Base-by-base conservation (phyloP, 2,797 vertebrate genomes). In the Distichodus sexfasciatus region DNA sequence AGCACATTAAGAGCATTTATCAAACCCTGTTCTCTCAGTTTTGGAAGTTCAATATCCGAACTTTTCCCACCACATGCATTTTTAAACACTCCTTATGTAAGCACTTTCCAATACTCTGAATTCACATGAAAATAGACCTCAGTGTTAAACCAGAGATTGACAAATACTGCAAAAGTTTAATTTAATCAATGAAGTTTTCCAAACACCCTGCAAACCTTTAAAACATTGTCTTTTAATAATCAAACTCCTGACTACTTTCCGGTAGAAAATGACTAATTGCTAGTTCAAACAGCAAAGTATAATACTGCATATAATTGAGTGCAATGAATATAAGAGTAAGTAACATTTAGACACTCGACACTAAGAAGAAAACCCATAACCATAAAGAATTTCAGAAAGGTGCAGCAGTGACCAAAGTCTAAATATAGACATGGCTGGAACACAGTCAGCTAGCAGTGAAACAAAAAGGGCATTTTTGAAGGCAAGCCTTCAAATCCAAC, bases 51-150 rank as follows among this genome's bases (percentile, higher is more conserved):
- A 60, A 40, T 60, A 47, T 47, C 10, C 55, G 21, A 44, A 60
- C 6, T 21, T 40, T 19, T 66, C 66, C n/a, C 54, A 19, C 21
- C 14, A 8, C 72, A 68, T 68, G 17, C 57, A 74, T 74, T 74
- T 74, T 74, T 43, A 63, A 64, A 41, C 35, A 33, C 3, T 9
- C 21, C 17, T 31, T 69, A 51, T 33, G 35, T 38, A 64, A 57
- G 28, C 12, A n/a, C 53, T 36, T 48, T 68, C 19, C 33, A 36
- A 48, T 55, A 63, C 36, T 41, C 40, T 60, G 17, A 58, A 48
- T 47, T 61, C 10, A 61, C 1, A 2, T 8, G 40, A 67, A 33
- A 14, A 44, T 48, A 23, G 21, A 26, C 14, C 21, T 58, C 14
- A 15, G 19, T 4, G n/a, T 28, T 14, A 41, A 43, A n/a, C 26